Percentiles rank a stretch among this genome's conserved stretches.
Evolutionary conservation across 2,888 invertebrate species (phyloP).

Genomic region (Lumbricus terrestris): DNA sequence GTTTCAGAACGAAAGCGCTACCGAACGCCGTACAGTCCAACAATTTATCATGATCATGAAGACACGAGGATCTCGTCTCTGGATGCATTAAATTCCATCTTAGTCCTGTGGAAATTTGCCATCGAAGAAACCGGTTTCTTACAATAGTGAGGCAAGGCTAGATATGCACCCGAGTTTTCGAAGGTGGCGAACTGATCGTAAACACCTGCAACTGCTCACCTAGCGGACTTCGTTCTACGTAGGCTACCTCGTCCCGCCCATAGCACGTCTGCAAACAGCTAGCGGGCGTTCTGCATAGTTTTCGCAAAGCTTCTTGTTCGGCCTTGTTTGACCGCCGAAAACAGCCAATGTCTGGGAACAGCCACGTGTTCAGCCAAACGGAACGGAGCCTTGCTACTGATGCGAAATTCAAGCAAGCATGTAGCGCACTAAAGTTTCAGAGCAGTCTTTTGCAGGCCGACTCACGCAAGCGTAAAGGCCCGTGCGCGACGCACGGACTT

Average conservation of each 20-base stretch:
- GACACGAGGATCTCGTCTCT: background rate
- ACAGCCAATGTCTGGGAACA: background rate
- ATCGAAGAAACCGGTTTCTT: background rate
- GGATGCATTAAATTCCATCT: background rate
- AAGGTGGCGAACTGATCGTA: background rate
- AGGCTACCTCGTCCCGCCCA: background rate
- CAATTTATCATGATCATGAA: background rate
- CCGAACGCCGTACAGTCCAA: background rate
- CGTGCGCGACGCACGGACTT: background rate
- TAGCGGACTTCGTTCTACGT: background rate
- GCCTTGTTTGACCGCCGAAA: background rate
- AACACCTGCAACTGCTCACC: background rate
- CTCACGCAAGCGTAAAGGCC: background rate
- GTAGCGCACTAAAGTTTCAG: background rate
- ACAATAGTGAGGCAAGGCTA: background rate
- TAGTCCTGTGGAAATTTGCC: background rate
- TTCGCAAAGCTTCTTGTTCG: background rate
- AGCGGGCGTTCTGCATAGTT: background rate
- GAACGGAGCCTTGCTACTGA: background rate
- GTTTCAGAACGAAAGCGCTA: background rate
- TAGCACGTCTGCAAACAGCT: background rate
- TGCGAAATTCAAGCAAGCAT: background rate
- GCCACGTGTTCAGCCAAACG: background rate
- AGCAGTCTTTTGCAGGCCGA: background rate
- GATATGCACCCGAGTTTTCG: background rate